Evolutionary conservation across 2,113 vertebrate genomes (phyloP).

Genomic region (Thalassoma bifasciatum): DNA sequence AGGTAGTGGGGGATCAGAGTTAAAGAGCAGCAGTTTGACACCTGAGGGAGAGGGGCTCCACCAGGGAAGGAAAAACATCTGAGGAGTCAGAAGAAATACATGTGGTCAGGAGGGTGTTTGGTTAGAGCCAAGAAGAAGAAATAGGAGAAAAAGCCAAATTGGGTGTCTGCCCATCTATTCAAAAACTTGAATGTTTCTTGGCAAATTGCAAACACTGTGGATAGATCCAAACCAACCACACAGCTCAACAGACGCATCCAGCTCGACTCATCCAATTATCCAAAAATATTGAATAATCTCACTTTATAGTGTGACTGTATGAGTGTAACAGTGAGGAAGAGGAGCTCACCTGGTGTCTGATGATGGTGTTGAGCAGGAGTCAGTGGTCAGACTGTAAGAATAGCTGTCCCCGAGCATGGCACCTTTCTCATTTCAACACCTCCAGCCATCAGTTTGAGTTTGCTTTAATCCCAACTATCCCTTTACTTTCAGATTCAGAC

Average conservation of each 20-base stretch:
- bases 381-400: slow-evolving; percentile 39
- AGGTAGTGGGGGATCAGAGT: background rate
- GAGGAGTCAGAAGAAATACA: background rate
- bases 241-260: too few species aligned
- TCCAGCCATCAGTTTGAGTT: background rate
- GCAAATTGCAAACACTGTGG: too few species aligned
- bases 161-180: too few species aligned
- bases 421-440: background rate
- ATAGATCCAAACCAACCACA: too few species aligned
- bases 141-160: too few species aligned
- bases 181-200: too few species aligned
- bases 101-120: too few species aligned
- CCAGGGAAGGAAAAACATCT: background rate
- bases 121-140: too few species aligned
- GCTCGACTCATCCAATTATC: too few species aligned
- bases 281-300: too few species aligned
- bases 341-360: slow-evolving; percentile 54
- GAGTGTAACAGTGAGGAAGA: background rate
- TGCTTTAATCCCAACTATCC: background rate
- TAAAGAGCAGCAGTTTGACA: background rate
- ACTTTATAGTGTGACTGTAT: background rate
- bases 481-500: background rate
- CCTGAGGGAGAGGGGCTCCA: background rate
- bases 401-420: slow-evolving; percentile 49
- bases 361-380: slow-evolving; percentile 21